Base-by-base conservation (phyloP, 2,797 vertebrate species). In the Chromis chromis region DNA sequence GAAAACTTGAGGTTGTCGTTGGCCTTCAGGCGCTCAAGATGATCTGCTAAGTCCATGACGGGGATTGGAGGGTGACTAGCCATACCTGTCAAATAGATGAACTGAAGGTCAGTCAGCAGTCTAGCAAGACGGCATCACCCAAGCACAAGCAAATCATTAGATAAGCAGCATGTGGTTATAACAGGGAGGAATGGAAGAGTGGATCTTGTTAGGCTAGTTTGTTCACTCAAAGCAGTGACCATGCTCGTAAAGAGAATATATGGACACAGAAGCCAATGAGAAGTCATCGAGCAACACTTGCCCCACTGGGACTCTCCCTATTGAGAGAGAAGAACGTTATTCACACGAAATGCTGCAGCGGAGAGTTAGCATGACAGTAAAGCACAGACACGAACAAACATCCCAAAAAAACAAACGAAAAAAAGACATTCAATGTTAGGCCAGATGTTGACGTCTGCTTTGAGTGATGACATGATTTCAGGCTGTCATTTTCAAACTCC, bases 1-100 rank as follows among this genome's bases (percentile, higher is more conserved):
- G 98, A 99, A 91, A 99, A 99, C 90, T 99, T 99, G 87, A 99
- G 93, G 94, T 99, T 99, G 94, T 99, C 98, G 72, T 99, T 99
- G 72, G 98, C 98, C 95, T 99, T 99, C 88, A 99, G 83, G 59
- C 97, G 95, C 92, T 99, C 98, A 85, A 96, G 96, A 84, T 99
- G 97, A 94, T 99, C 98, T 4, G 97, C 96, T 81, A 99, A 95
- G 90, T 99, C 98, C 95, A 97, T 94, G 78, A 99, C 94, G 28
- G 98, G 96, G 91, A 99, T 99, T 50, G 98, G 97, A 69, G 98
- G 98, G 79, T 99, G 98, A 88, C 91, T 99, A 50, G 96, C 96
- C 98, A 99, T 99, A 90, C 97, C 98, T 99, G 93, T 85, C 85
- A 93, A 93, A 70, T 63, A 90, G 33, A 93, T 0, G 55, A 58